Evolutionary conservation across 2,113 vertebrate species (phyloP).

Genomic region (Spilogale gracilis): DNA sequence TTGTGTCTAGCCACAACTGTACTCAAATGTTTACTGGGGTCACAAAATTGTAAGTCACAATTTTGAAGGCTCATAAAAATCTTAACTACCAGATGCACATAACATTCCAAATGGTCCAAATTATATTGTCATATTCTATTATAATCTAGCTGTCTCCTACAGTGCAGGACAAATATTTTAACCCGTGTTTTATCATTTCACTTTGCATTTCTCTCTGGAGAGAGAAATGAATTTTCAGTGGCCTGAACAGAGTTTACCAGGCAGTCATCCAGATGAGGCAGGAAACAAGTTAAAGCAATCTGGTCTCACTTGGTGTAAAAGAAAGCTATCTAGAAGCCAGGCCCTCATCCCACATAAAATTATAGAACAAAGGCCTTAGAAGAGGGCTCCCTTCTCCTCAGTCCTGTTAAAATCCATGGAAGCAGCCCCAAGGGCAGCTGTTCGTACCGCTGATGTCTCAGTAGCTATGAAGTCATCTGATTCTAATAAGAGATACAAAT

Average conservation of each 20-base stretch:
- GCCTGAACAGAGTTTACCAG: not conserved
- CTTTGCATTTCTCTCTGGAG: not conserved
- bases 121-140: not conserved
- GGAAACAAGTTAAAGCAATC: not conserved
- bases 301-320: constrained; percentile 11
- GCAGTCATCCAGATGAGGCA: not conserved
- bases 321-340: not conserved
- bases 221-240: not conserved
- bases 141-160: not conserved
- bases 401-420: not conserved
- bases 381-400: not conserved
- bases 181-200: not conserved
- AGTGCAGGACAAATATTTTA: not conserved
- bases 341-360: not conserved
- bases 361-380: not conserved
- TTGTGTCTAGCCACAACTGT: not conserved
- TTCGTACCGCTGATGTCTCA: not conserved
- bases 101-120: not conserved
- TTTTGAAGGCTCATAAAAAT: constrained; percentile 37
- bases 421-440: not conserved
- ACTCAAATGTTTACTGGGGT: not conserved
- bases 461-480: not conserved
- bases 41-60: not conserved
- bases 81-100: not conserved
- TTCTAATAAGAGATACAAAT: not conserved